A percentile compares a stretch with the other conserved stretches of the same genome.
Conservation (phyloP, 2,888 invertebrate species). For the Malthinus seriepunctatus region DNA sequence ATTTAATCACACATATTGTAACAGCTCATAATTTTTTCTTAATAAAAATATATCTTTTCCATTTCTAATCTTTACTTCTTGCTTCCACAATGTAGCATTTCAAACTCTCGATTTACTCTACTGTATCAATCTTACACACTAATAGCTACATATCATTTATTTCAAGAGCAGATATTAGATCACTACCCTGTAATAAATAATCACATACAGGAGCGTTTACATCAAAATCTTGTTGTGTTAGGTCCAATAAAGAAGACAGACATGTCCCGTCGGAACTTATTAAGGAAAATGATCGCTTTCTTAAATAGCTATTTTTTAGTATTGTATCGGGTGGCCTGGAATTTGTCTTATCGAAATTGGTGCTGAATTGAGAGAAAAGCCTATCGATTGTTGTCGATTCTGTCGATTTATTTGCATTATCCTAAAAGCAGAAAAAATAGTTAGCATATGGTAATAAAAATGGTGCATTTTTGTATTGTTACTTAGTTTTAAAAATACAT, state of each 20-base stretch:
- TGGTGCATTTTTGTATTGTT: no score
- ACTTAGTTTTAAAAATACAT: no score
- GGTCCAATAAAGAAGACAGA: constrained; percentile 54
- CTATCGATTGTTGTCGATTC: constrained; percentile 10
- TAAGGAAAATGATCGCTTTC: constrained; percentile 51
- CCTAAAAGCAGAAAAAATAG: constrained; percentile 18
- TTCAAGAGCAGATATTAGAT: constrained; percentile 57
- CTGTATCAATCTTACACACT: constrained; percentile 7
- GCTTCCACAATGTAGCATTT: constrained; percentile 9
- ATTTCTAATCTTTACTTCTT: not conserved
- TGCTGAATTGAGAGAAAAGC: not conserved
- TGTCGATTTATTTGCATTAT: constrained; percentile 18
- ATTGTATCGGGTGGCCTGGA: constrained; percentile 29
- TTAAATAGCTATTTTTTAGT: constrained; percentile 33
- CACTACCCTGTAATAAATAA: constrained; percentile 56
- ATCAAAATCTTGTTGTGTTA: constrained; percentile 59
- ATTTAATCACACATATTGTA: not conserved
- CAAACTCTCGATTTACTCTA: constrained; percentile 25
- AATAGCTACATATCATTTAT: constrained; percentile 47
- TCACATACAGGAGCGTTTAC: constrained; percentile 59
- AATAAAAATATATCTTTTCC: not conserved
- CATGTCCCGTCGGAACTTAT: constrained; percentile 52
- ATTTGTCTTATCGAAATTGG: constrained; percentile 23
- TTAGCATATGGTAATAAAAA: not conserved
- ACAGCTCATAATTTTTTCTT: not conserved